phyloP scores from a whole-genome alignment of 2,888 invertebrate genomes.

The Cheilosia impressa region DNA sequence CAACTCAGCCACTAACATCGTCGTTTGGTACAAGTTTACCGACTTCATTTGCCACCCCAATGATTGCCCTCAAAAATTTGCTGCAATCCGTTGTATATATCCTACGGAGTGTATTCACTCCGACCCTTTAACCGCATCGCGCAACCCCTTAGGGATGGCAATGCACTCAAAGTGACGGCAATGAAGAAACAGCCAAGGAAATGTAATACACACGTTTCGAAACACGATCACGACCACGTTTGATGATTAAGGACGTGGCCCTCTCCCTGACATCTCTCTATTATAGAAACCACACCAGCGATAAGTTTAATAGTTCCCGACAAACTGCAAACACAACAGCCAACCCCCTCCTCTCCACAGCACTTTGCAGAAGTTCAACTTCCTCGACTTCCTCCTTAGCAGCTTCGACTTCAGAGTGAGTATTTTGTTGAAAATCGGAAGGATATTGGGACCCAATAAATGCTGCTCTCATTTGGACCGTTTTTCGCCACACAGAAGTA shows the following conservation, averaged over 20 bases:
- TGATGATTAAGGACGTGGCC: constrained; percentile 72
- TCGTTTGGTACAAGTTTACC: constrained; percentile 48
- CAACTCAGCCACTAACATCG: constrained; percentile 28
- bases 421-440: constrained; percentile 39
- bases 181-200: constrained; percentile 51
- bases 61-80: constrained; percentile 72
- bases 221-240: constrained; percentile 68
- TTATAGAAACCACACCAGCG: constrained; percentile 43
- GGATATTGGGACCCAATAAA: constrained; percentile 61
- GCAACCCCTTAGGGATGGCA: constrained; percentile 50
- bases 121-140: constrained; percentile 55
- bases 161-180: constrained; percentile 44
- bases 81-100: constrained; percentile 57
- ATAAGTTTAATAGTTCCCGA: constrained; percentile 70
- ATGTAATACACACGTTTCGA: constrained; percentile 71
- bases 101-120: constrained; percentile 22
- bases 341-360: constrained; percentile 1
- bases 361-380: constrained; percentile 25
- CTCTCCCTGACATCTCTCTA: constrained; percentile 26
- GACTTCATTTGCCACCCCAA: constrained; percentile 72
- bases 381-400: constrained; percentile 1
- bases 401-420: background rate
- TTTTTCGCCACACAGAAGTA: constrained; percentile 12
- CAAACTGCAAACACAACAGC: constrained; percentile 26
- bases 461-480: constrained; percentile 34